Base-by-base conservation (phyloP, 2,113 vertebrate species). In the Scophthalmus maximus region DNA sequence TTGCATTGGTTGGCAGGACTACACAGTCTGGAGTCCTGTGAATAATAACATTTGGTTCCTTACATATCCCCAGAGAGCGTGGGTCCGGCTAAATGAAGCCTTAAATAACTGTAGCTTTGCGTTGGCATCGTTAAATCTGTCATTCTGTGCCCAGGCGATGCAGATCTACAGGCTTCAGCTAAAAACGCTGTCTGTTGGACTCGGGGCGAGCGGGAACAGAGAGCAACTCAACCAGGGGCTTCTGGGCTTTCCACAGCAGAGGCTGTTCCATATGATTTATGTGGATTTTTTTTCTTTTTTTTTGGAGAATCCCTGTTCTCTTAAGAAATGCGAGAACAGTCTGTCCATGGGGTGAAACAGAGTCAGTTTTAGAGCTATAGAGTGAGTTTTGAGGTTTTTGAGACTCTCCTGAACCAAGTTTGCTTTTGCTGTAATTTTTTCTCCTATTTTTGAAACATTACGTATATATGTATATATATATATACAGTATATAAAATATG, bases 101-200 rank as follows among this genome's bases (percentile, higher is more conserved):
- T 61, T 81, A 76, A 88, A 86, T 83, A 82, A 85, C 74, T 78
- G 64, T 29, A 76, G 75, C 70, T 84, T 76, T 70, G 65, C n/a
- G 73, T 57, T 73, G 68, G 73, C 68, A 58, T 83, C 78, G 81
- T 88, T 91, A 89, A 87, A 92, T 87, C 64, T 80, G 81, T 92
- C 83, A 74, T 26, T 70, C 9, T 3, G 72, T 69, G 77, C 91
- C 88, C 86, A 69, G 18, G 90, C 91, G 90, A 88, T 65, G 34
- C 70, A 26, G 30, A 2, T 61, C 56, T 79, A 74, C 67, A 69
- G 77, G 61, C 77, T 68, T 52, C 62, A 70, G 72, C 82, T 92
- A 85, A 72, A 87, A 87, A 78, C 79, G 61, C 84, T 78, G 68
- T 85, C 85, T 82, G 62, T 58, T 44, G 63, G 72, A 83, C 59